Conservation (phyloP, 2,113 vertebrate species). For the Equus quagga region DNA sequence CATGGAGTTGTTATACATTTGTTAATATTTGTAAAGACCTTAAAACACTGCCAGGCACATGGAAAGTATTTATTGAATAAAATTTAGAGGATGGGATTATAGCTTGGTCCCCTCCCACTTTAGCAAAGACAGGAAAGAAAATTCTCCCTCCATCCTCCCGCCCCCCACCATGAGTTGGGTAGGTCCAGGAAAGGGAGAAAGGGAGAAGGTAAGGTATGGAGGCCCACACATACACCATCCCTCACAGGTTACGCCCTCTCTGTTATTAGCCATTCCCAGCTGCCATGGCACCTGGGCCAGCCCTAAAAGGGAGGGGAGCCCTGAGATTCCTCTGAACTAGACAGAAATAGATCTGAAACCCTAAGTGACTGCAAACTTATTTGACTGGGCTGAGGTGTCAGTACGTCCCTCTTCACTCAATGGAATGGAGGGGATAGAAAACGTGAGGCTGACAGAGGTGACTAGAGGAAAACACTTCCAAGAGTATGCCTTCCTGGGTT, state of each 20-base stretch:
- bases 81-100: neutral
- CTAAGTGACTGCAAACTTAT: neutral
- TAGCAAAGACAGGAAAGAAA: neutral
- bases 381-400: neutral
- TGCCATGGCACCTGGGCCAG: neutral
- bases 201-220: neutral
- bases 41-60: neutral
- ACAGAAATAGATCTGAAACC: neutral
- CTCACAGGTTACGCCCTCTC: neutral
- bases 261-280: no score
- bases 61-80: neutral
- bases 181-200: neutral
- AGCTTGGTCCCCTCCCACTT: neutral
- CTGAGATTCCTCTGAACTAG: neutral
- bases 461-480: neutral
- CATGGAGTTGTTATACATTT: neutral
- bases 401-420: neutral
- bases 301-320: neutral
- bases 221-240: neutral
- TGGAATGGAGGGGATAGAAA: neutral
- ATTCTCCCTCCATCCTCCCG: neutral
- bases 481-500: neutral
- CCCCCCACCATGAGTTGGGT: neutral
- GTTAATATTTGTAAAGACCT: neutral
- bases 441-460: neutral